These are phyloP conservation scores for Helostoma temminkii DNA, from an alignment of 2,797 vertebrate genomes.

Conservation along the genomic window DNA sequence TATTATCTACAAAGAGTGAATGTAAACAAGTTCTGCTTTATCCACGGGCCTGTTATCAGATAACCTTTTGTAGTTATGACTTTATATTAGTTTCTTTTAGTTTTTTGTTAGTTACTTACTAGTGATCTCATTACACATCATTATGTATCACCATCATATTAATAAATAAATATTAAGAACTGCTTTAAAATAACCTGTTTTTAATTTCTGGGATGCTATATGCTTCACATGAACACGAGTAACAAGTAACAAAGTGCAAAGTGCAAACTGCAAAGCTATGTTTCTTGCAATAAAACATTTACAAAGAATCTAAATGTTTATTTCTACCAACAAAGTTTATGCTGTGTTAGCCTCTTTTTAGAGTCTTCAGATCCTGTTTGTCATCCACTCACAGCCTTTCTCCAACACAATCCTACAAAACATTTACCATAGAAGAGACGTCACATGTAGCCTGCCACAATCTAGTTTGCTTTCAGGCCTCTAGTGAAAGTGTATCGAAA, in stretches of 20 bases:
- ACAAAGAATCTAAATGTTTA: slow-evolving; percentile 35
- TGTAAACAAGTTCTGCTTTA: slow-evolving; percentile 3
- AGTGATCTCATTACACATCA: not conserved
- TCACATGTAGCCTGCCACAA: slow-evolving; percentile 17
- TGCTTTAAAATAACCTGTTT: no score
- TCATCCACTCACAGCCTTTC: slow-evolving; percentile 15
- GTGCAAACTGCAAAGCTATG: no score
- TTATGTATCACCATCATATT: no score
- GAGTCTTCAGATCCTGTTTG: slow-evolving; percentile 10
- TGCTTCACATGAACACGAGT: no score
- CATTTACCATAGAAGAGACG: no score
- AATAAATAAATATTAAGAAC: no score
- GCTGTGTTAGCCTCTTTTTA: slow-evolving; percentile 18
- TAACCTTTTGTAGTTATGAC: not conserved
- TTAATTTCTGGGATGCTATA: no score
- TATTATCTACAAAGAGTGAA: not conserved
- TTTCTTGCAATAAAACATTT: not conserved
- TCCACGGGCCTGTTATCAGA: not conserved
- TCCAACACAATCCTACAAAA: not conserved
- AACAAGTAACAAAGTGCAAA: no score
- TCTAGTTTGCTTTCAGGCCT: not conserved
- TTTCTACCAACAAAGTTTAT: slow-evolving; percentile 19
- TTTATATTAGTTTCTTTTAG: not conserved
- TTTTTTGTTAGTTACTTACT: no score
- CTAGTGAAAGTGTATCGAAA: not conserved